Conservation (phyloP, 2,113 vertebrate species). For the Brienomyrus longianalis region DNA sequence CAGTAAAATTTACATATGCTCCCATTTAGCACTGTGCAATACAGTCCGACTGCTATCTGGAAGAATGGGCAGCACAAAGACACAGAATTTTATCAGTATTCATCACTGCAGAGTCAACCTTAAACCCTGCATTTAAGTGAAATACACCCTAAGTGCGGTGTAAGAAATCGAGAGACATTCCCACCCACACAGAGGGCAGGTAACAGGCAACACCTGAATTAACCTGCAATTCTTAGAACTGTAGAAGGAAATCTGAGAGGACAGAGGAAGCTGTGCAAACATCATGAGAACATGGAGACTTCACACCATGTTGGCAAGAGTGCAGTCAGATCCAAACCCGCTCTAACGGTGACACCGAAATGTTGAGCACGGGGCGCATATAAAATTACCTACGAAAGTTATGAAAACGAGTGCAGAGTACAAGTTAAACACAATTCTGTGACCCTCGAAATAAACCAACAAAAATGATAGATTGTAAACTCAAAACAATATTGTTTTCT, state of each 20-base stretch:
- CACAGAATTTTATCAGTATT: background rate
- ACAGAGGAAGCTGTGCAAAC: background rate
- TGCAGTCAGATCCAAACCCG: background rate
- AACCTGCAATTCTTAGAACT: background rate
- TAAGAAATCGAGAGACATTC: background rate
- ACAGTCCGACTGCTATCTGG: background rate
- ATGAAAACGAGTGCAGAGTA: background rate
- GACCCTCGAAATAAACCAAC: background rate
- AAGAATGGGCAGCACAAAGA: background rate
- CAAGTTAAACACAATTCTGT: background rate
- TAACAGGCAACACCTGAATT: background rate
- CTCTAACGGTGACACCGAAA: background rate
- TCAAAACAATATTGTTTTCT: background rate
- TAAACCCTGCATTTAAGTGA: background rate
- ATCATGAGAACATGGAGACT: background rate
- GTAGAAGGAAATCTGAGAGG: background rate
- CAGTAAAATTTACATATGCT: background rate
- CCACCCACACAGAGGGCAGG: background rate
- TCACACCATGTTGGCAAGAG: background rate
- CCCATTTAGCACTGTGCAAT: background rate
- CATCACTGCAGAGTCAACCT: background rate
- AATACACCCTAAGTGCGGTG: background rate
- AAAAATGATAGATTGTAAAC: background rate
- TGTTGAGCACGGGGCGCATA: background rate
- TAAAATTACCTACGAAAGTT: background rate